Conservation (phyloP, 1,140 invertebrate species). For the Agraylea sexmaculata region DNA sequence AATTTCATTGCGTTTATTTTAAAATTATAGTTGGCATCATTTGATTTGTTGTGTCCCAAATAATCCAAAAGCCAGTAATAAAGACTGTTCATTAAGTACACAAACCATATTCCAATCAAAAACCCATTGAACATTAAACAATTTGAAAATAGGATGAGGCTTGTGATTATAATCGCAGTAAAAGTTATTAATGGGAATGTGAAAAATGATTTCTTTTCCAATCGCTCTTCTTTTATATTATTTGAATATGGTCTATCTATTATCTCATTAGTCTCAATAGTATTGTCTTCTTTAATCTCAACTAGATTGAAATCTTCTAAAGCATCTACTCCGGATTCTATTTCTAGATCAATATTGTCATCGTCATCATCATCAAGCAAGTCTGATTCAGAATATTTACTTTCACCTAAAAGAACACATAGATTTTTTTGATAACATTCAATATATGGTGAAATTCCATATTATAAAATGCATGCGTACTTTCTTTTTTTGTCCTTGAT, state of each 20-base stretch:
- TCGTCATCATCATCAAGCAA: conserved; percentile 14
- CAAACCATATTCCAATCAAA: conserved; percentile 34
- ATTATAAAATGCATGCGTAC: no score
- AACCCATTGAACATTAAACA: conserved; percentile 34
- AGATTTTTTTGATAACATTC: no score
- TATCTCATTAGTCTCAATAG: no score
- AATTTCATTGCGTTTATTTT: conserved; percentile 15
- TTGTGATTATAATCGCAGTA: conserved; percentile 29
- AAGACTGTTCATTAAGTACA: conserved; percentile 27
- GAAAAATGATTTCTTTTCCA: conserved; percentile 26
- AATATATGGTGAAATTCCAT: no score
- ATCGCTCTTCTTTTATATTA: not conserved
- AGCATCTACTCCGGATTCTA: conserved; percentile 39
- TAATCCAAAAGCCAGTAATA: conserved; percentile 32
- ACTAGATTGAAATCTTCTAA: conserved; percentile 30
- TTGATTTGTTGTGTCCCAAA: conserved; percentile 18
- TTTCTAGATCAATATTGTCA: conserved; percentile 29
- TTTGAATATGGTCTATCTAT: no score
- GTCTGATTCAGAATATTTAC: conserved; percentile 6
- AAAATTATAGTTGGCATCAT: conserved; percentile 2
- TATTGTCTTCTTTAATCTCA: no score
- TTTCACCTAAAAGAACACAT: no score
- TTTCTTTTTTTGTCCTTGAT: conserved; percentile 6
- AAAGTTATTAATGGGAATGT: conserved; percentile 32
- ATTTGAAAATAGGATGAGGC: conserved; percentile 30